Evolutionary conservation across 1,140 invertebrate species (phyloP), one percentile per base, ranked within the genome.

Genomic region (Mizuhopecten yessoensis): DNA sequence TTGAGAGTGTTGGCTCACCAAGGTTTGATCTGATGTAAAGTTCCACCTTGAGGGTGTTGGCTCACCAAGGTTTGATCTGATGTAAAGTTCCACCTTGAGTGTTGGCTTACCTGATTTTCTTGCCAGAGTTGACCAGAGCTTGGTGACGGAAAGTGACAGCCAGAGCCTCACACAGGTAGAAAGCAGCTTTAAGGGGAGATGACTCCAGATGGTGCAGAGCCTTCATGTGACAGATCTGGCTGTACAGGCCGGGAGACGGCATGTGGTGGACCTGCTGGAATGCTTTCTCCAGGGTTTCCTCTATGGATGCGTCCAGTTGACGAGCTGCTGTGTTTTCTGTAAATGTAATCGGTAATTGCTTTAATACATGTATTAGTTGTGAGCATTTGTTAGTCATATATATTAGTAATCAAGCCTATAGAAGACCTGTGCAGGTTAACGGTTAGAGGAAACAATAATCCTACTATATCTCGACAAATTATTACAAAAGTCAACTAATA

Each of bases 101-200:
- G 11, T 29, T 75, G 33, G 86, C 86, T 36, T 92, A 95, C 95
- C 94, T 95, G 33, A 94, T 94, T 92, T 94, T 95, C 33, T 86
- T 93, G 23, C 90, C 87, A 13, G 90, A 86, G 75, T 94, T 94
- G 0, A 93, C 34, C 29, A 94, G 86, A 20, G 92, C 88, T 57
- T 93, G 93, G 90, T 96, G 95, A 87, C 95, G 91, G 42, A 96
- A 94, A 33, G 95, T 95, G 15, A 96, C 91, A 87, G 95, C 94
- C 15, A 93, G 88, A 0, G 93, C 92, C 75, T 96, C 95, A 17
- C 89, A 90, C 0, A 96, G 92, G 86, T 94, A 93, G 87, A 94
- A 95, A 0, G 94, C 94, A 15, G 94, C 92, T 75, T 91, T 93
- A 7, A 87, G n/a, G 29, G 93, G 91, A 90, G 89, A 90, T 15